Percentiles rank a stretch among this genome's conserved stretches.
Evolutionary conservation across 2,888 invertebrate species (phyloP).

Genomic region (Schizaphis graminum): DNA sequence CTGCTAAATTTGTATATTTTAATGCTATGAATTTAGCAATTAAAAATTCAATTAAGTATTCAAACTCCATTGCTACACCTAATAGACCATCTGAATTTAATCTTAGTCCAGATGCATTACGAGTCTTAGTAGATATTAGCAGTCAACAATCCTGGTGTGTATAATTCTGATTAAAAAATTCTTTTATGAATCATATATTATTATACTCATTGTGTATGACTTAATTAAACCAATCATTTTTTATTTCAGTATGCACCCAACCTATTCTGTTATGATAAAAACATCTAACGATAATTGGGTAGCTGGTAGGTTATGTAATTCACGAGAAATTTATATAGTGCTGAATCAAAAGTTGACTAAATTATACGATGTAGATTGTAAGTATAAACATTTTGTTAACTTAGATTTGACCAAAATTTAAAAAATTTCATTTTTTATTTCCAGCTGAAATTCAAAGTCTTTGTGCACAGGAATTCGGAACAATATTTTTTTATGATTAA

Average conservation of each 20-base stretch:
- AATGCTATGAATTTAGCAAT: constrained; percentile 64
- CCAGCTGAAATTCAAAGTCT: constrained; percentile 58
- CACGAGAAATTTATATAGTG: constrained; percentile 62
- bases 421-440: neutral
- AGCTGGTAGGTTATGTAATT: constrained; percentile 59
- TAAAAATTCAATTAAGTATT: constrained; percentile 56
- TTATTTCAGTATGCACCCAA: constrained; percentile 55
- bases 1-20: constrained; percentile 62
- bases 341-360: constrained; percentile 61
- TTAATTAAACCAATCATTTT: neutral
- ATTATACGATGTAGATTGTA: constrained; percentile 52
- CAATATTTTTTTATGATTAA: constrained; percentile 63
- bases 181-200: neutral
- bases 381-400: neutral
- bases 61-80: neutral
- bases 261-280: constrained; percentile 61
- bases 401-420: neutral
- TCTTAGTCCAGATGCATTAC: constrained; percentile 59
- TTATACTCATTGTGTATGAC: neutral
- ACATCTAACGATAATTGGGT: constrained; percentile 59
- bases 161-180: neutral
- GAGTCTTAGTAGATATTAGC: constrained; percentile 59
- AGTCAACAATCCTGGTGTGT: constrained; percentile 53
- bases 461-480: constrained; percentile 63
- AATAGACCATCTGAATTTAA: constrained; percentile 44